Evolutionary conservation across 2,888 invertebrate genomes (phyloP), one percentile per base, ranked within the genome.

Genomic region (Portevinia maculata): DNA sequence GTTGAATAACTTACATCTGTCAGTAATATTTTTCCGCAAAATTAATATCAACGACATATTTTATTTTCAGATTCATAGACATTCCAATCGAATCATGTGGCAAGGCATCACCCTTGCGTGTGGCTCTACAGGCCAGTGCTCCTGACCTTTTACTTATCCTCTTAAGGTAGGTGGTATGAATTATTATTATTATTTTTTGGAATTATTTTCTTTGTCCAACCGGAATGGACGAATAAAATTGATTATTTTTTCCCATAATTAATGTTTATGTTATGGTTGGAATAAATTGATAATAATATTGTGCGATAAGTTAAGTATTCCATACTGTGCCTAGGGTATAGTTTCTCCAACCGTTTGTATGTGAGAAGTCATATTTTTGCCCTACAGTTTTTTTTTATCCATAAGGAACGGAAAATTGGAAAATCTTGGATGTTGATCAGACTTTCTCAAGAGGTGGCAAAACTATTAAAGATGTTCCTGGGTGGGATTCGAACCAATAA

Each of bases 21-120:
- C 70, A 59, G 21, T 50, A 48, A 44, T 19, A 9, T 41, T 21
- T 60, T 32, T 44, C 39, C 28, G 9, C 11, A 50, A 60, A 52
- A 70, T 52, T 70, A 70, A 60, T 41, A 41, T 37, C 15, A 15
- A 41, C 21, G 50, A 53, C 34, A 53, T 41, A 46, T 53, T 64
- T 59, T 74, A 53, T 67, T 86, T 85, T 24, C 87, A 89, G 90
- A 46, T 95, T 96, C 87, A 94, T 96, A 83, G 96, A 97, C 88
- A 93, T 96, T 1, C 96, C 96, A 9, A 93, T 97, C 89, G 95
- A 95, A 88, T 95, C 95, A 71, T 96, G 96, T 87, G 96, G 96
- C 0, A 93, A 92, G 85, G 93, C 94, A 4, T 92, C 95, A 0
- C 95, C 96, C 0, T 90, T 95, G 1, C 93, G 95, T 87, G 94